Base-by-base conservation (phyloP, 1,140 invertebrate species). In the Microplitis mediator region DNA sequence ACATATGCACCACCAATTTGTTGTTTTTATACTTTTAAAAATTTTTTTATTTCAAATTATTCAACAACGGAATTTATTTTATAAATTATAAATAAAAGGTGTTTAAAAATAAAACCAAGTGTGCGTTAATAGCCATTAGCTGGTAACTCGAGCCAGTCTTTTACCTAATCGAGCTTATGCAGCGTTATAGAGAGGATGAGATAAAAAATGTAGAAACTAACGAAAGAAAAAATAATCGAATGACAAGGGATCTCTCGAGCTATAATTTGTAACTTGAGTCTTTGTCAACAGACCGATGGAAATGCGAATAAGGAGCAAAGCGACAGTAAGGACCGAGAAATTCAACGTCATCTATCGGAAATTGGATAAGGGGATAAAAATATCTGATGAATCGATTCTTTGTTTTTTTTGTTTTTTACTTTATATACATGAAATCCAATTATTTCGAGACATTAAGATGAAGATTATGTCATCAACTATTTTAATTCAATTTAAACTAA, bases 201-300 rank as follows among this genome's bases (percentile, higher is more conserved):
- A 31, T 23, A 58, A 16, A 58, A 9, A 23, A 58, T 23, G 16
- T 4, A 31, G 23, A 58, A 32, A 58, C 56, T 58, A 58, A 58
- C 23, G 56, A 58, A 58, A 58, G 23, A 16, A 58, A 58, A 58
- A 23, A 45, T 58, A 58, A 58, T 58, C 23, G 56, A 58, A 58
- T 58, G 16, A 58, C 56, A 58, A 58, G 23, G 56, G 14, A 58
- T 58, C 56, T 54, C 16, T 58, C 56, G 5, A 23, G 56, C 23
- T 58, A 58, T 58, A 58, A 58, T 58, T 58, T 58, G 56, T 58
- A 58, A 58, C 56, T 23, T 9, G 56, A 58, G n/a, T 58, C 14
- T 58, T 58, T 23, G 56, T 58, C 56, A 58, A 58, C 56, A 58
- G 23, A 23, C 56, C 56, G 23, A 58, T 58, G 23, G 23, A 58